A percentile compares a stretch with the other conserved stretches of the same genome.
Conservation (phyloP, 2,797 vertebrate genomes). For the Vultur gryphus region DNA sequence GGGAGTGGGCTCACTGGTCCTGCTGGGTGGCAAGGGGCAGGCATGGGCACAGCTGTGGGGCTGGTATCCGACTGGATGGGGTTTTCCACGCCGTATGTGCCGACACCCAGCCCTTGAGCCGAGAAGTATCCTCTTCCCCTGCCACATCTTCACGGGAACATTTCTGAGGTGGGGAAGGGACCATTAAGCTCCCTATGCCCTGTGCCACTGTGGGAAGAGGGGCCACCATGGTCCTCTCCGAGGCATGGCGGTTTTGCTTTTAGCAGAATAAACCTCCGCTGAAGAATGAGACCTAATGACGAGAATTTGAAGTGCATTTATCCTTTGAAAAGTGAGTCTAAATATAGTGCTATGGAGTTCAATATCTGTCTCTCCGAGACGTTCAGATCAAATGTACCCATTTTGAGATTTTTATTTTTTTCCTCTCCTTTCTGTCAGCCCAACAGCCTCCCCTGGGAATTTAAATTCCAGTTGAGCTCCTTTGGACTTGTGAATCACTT, state of each 20-base stretch:
- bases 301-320: constrained; percentile 14
- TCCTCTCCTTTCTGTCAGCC: background rate
- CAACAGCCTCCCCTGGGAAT: background rate
- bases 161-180: background rate
- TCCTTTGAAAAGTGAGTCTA: constrained; percentile 32
- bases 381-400: background rate
- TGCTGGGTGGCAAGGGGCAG: background rate
- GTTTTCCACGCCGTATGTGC: background rate
- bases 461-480: background rate
- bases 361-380: background rate
- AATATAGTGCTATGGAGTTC: constrained; percentile 26
- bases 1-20: rapidly evolving
- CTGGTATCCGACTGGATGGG: background rate
- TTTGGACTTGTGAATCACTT: background rate
- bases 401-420: background rate
- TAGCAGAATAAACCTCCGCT: background rate
- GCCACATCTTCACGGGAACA: rapidly evolving
- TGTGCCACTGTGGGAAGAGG: background rate
- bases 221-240: rapidly evolving
- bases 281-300: constrained; percentile 10
- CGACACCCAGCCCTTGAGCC: background rate
- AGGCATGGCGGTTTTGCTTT: background rate
- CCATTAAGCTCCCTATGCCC: background rate
- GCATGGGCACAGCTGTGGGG: rapidly evolving
- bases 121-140: background rate